Conservation (phyloP, 1,140 invertebrate genomes). For the Mya arenaria region DNA sequence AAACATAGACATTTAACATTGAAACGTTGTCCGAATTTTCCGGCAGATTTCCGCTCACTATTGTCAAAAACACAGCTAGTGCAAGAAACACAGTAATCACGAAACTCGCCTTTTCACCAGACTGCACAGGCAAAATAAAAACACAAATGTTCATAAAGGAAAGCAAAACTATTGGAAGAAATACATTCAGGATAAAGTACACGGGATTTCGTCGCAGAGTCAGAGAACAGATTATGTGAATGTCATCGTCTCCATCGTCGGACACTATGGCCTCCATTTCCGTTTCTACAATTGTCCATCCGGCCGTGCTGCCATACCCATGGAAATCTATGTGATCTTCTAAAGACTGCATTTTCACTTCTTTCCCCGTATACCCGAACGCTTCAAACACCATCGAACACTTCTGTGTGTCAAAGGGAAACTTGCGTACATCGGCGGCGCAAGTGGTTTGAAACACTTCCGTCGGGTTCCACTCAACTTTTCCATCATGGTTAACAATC, state of each 20-base stretch:
- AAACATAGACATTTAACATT: constrained; percentile 81
- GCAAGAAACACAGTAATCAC: constrained; percentile 84
- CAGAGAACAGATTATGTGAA: constrained; percentile 11
- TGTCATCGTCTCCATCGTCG: neutral
- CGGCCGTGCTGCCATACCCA: neutral
- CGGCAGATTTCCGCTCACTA: constrained; percentile 84
- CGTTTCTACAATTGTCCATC: constrained; percentile 28
- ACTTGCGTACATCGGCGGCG: constrained; percentile 98
- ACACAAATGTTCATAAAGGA: constrained; percentile 83
- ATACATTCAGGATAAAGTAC: constrained; percentile 83
- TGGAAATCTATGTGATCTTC: constrained; percentile 26
- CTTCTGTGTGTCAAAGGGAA: constrained; percentile 96
- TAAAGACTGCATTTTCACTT: constrained; percentile 3
- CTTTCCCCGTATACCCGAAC: neutral
- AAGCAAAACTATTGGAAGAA: constrained; percentile 84
- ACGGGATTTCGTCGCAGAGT: constrained; percentile 66
- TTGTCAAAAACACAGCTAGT: constrained; percentile 84
- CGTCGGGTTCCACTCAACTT: constrained; percentile 42
- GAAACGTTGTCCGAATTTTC: constrained; percentile 84
- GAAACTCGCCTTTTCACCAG: constrained; percentile 84
- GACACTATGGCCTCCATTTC: neutral
- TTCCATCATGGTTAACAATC: constrained; percentile 1
- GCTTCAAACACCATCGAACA: constrained; percentile 88
- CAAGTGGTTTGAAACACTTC: constrained; percentile 96
- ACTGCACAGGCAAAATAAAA: constrained; percentile 84